Percentiles rank a stretch among this genome's conserved stretches.
Evolutionary conservation across 2,888 invertebrate species (phyloP).

Genomic region (Ophion ellenae): DNA sequence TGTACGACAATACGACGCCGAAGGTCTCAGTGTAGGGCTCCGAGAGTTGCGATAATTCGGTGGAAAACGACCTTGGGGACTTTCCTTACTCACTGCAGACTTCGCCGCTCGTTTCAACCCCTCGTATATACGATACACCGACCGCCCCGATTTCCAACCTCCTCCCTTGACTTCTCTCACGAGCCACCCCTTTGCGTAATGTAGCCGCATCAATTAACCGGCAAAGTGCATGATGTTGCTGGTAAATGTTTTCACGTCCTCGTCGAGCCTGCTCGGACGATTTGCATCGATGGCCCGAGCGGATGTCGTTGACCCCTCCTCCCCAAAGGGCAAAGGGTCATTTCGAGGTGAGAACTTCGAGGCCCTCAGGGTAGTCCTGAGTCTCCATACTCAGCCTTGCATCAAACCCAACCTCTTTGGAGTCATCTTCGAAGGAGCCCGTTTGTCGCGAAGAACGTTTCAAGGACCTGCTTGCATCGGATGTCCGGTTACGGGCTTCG

Average conservation of each 20-base stretch:
- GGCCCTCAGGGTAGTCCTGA: neutral
- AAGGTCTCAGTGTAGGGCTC: neutral
- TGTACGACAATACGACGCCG: slow-evolving; percentile 73
- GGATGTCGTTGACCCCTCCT: slow-evolving; percentile 43
- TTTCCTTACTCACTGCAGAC: slow-evolving; percentile 28
- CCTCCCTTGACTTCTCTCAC: neutral
- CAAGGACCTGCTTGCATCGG: too few relatives aligned
- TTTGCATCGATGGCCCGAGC: slow-evolving; percentile 41
- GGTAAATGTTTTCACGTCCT: slow-evolving; percentile 69
- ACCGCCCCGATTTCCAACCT: neutral
- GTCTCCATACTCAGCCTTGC: neutral
- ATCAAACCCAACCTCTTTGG: neutral
- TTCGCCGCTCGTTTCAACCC: slow-evolving; percentile 35
- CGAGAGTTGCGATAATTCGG: slow-evolving; percentile 30
- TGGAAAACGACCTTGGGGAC: slow-evolving; percentile 40
- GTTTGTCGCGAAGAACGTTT: neutral
- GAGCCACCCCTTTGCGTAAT: slow-evolving; percentile 71
- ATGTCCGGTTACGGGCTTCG: neutral
- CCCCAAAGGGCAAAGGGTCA: neutral
- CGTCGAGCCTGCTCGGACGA: slow-evolving; percentile 17
- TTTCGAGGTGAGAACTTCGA: neutral
- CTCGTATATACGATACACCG: slow-evolving; percentile 18
- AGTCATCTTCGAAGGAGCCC: neutral
- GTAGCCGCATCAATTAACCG: slow-evolving; percentile 76
- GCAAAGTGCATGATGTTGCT: slow-evolving; percentile 69